phyloP scores from a whole-genome alignment of 2,113 vertebrate species.

The Strigops habroptila region DNA sequence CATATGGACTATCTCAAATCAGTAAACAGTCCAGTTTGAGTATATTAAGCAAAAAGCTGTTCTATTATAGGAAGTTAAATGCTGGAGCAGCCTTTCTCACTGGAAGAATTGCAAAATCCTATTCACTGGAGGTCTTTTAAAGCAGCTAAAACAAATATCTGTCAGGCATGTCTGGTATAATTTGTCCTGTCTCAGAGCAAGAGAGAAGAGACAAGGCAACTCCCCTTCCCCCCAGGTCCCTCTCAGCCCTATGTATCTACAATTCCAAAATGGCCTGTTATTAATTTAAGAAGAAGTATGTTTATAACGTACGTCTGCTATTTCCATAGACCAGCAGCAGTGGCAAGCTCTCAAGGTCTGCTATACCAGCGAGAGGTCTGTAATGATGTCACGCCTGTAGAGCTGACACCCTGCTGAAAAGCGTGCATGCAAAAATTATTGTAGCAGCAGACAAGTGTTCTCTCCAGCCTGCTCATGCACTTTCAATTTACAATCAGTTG shows the following conservation, averaged over 20 bases:
- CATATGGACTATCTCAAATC: not conserved
- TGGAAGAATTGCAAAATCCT: not conserved
- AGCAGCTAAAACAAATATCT: not conserved
- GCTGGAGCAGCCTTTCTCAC: not conserved
- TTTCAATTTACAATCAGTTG: not conserved
- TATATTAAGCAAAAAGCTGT: not conserved
- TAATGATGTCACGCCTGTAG: not conserved
- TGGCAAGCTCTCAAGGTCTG: not conserved
- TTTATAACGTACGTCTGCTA: not conserved
- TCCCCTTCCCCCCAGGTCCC: not conserved
- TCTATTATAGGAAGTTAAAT: not conserved
- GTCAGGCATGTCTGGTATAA: not conserved
- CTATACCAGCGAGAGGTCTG: not conserved
- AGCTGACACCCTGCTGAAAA: not conserved
- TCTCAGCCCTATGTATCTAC: not conserved
- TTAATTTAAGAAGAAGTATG: not conserved
- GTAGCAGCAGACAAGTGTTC: not conserved
- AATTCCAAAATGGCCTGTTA: not conserved
- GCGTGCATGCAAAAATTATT: fast-evolving
- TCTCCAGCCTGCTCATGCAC: not conserved
- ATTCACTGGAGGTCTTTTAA: not conserved
- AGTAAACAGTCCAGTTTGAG: not conserved
- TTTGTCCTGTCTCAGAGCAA: not conserved
- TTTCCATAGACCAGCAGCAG: not conserved
- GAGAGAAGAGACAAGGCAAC: not conserved